A percentile compares a stretch with the other conserved stretches of the same genome.
Evolutionary conservation across 2,797 vertebrate genomes (phyloP).

Genomic region (Alfaro cultratus): DNA sequence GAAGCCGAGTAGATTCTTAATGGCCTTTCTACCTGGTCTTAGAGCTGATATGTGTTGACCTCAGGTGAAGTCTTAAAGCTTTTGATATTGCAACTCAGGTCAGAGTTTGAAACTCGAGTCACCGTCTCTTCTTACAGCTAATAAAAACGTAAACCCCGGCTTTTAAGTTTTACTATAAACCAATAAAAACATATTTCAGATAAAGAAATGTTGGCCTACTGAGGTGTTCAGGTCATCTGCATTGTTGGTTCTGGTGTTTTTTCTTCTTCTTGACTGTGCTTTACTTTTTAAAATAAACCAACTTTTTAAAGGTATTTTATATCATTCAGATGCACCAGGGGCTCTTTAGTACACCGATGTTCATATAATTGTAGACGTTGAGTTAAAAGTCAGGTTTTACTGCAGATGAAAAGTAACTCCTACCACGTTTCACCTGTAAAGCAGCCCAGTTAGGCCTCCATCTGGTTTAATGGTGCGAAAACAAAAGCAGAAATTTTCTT

Average conservation of each 20-base stretch:
- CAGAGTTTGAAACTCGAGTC: not conserved
- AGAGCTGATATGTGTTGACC: not conserved
- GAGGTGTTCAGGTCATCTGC: not conserved
- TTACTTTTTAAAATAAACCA: not conserved
- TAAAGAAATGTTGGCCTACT: not conserved
- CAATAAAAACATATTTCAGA: not conserved
- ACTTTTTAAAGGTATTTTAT: not conserved
- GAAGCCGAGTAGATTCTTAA: not conserved
- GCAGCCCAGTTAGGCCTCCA: conserved; percentile 44
- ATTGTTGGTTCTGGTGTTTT: not conserved
- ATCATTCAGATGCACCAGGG: not conserved
- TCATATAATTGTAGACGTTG: not conserved
- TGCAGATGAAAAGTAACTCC: conserved; percentile 29
- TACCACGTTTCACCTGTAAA: conserved; percentile 48
- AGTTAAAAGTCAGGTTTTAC: not conserved
- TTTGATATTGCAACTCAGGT: not conserved
- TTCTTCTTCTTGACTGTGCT: not conserved
- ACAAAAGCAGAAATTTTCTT: conserved; percentile 41
- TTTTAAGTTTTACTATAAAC: not conserved
- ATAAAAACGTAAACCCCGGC: not conserved
- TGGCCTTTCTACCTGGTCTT: not conserved
- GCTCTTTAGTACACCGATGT: not conserved
- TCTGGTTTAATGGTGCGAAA: conserved; percentile 67
- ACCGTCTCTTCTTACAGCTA: not conserved
- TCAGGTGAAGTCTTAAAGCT: not conserved